Evolutionary conservation across 2,113 vertebrate species (phyloP).

Genomic region (Mystacornis crossleyi): DNA sequence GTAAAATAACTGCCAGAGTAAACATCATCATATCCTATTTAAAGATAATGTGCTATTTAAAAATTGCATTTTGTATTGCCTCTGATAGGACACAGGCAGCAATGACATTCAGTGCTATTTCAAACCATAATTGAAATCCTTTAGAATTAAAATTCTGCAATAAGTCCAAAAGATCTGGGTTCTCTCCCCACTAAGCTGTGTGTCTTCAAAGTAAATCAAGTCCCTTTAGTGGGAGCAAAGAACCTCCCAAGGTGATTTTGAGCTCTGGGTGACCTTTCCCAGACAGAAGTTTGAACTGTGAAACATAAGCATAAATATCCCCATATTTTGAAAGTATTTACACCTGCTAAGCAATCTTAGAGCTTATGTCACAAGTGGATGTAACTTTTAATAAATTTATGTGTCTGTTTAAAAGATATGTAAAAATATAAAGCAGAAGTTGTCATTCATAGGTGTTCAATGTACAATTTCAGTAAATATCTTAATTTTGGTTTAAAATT

Average conservation of each 20-base stretch:
- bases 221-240: not conserved
- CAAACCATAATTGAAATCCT: not conserved
- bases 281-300: not conserved
- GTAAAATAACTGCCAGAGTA: not conserved
- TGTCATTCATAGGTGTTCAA: not conserved
- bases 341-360: not conserved
- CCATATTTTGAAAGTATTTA: not conserved
- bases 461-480: not conserved
- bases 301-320: not conserved
- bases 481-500: not conserved
- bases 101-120: not conserved
- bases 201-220: not conserved
- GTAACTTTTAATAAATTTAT: not conserved
- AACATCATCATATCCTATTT: not conserved
- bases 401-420: rapidly evolving
- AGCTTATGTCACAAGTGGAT: not conserved
- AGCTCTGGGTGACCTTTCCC: not conserved
- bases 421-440: not conserved
- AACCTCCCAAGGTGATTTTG: not conserved
- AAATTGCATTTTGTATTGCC: not conserved
- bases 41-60: not conserved
- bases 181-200: rapidly evolving
- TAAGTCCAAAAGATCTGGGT: not conserved
- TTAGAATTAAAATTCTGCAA: not conserved
- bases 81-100: not conserved